Evolutionary conservation across 2,888 invertebrate species (phyloP), one percentile per base, ranked within the genome.

Genomic region (Pherbina coryleti): DNA sequence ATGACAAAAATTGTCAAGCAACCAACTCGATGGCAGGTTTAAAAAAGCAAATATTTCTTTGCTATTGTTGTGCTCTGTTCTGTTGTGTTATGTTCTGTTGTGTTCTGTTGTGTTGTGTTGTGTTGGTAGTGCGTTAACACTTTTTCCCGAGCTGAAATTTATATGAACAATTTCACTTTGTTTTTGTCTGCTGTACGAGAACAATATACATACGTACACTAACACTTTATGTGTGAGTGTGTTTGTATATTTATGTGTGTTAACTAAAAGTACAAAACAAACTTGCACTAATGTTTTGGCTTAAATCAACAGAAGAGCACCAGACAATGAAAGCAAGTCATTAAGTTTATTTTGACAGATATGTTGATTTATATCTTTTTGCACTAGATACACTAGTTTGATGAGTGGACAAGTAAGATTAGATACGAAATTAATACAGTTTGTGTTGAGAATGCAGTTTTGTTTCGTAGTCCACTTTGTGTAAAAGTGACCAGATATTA

Each of bases 1-100:
- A 62, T 74, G 74, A 64, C 64, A 74, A 31, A 62, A 62, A 53
- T 64, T 74, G 74, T 74, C 74, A 51, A 74, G 74, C 51, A 31
- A 31, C 64, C 49, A 22, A 62, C 49, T 64, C 28, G 25, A 55
- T 31, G 9, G 57, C 28, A 25, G 28, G 22, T 60, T 22, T 28
- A 60, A 60, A 60, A 60, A 25, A 28, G 28, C 3, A 60, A 60
- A 25, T 22, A 60, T 60, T 22, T 28, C 57, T 22, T 25, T 60
- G 57, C 57, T 60, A 44, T 44, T 44, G 44, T 44, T 44, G 14
- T 44, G 7, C 25, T n/a, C 17, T 37, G 37, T 37, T 8, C 37
- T 37, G 37, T n/a, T n/a, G 44, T 44, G 44, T 60, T 22, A 25
- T 60, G 4, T 19, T 57, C 22, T 60, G 22, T 19, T 60, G 22